Conservation (phyloP, 1,140 invertebrate genomes). For the Gerris buenoi region DNA sequence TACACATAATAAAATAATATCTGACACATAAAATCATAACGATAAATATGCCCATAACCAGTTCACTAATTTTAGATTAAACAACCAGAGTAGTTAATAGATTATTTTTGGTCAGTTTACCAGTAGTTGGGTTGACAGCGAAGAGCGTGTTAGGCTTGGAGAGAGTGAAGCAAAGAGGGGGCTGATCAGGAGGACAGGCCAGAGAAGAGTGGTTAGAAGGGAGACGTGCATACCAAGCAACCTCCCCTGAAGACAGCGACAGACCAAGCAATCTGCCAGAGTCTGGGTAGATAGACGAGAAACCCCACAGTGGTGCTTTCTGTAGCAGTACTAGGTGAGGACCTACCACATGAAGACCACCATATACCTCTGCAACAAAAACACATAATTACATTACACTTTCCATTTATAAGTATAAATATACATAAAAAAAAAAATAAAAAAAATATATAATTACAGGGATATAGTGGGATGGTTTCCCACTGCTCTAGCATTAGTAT, state of each 20-base stretch:
- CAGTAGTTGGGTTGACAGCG: slow-evolving; percentile 49
- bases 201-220: slow-evolving; percentile 45
- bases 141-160: neutral
- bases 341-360: slow-evolving; percentile 48
- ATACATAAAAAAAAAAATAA: no score
- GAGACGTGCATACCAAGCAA: slow-evolving; percentile 46
- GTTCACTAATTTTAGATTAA: neutral
- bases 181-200: slow-evolving; percentile 39
- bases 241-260: slow-evolving; percentile 41
- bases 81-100: no score
- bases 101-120: no score
- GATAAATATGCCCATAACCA: neutral
- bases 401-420: no score
- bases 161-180: neutral
- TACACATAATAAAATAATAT: slow-evolving; percentile 14
- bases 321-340: slow-evolving; percentile 55
- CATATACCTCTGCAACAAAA: slow-evolving; percentile 41
- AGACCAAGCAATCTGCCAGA: slow-evolving; percentile 37
- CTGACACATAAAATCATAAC: neutral
- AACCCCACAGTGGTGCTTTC: slow-evolving; percentile 33
- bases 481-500: no score
- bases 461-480: no score
- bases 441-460: no score
- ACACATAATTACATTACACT: no score
- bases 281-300: slow-evolving; percentile 26